Evolutionary conservation across 2,888 invertebrate species (phyloP), one percentile per base, ranked within the genome.

Genomic region (Sphecodes monilicornis): DNA sequence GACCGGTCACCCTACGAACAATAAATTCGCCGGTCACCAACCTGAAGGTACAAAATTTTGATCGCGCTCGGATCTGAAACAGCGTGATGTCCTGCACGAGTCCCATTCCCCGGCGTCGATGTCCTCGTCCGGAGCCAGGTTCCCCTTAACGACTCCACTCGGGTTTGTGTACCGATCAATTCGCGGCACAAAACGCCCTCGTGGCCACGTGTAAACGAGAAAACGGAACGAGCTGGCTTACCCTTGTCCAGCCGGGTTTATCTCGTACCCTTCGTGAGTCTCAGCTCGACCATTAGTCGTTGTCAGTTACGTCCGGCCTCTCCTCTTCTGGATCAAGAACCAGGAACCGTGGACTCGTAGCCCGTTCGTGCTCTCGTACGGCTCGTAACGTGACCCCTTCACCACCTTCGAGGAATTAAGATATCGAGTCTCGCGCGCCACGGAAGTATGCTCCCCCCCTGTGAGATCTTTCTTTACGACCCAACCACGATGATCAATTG

Each of bases 271-370:
- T 90, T 89, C 90, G 88, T 82, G 87, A 84, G 85, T 86, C 90
- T 76, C 57, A 85, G 90, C 89, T 86, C 82, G 91, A 89, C 92
- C 93, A 93, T 93, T 93, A 93, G 92, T 93, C 92, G 93, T 92
- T 93, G 93, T 93, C 93, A 93, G 93, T 90, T 92, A 91, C 92
- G 91, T 92, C 91, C 91, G 90, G 91, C 91, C 90, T 92, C 89
- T 91, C 88, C 86, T 76, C 86, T 85, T 89, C 85, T 86, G 83
- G 89, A 86, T 86, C 89, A 88, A 89, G 85, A 90, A 89, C 86
- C 90, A 78, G 88, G 93, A 93, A 91, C 90, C 92, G 90, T 88
- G 66, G 91, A 89, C 90, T 91, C 90, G 91, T 90, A 91, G 72
- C 74, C 78, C 76, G 71, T 76, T 80, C 79, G 74, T 77, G 81